phyloP scores from a whole-genome alignment of 2,888 invertebrate species.

The Caenorhabditis angaria region DNA sequence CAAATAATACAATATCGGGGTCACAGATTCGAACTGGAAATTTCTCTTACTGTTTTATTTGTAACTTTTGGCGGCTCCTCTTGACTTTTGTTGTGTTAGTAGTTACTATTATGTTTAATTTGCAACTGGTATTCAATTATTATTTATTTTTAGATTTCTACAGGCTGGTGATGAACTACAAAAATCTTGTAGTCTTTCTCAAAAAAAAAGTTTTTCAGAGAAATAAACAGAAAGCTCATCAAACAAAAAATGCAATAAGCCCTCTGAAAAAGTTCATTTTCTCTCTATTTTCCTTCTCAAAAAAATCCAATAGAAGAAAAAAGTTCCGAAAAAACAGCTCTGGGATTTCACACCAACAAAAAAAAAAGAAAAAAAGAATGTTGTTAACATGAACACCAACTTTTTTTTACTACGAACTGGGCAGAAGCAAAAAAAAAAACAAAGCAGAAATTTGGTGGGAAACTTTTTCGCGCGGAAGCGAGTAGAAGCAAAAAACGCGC shows the following conservation, averaged over 20 bases:
- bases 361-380: neutral
- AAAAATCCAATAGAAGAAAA: conserved; percentile 6
- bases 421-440: neutral
- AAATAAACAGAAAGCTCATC: neutral
- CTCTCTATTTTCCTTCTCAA: too few species aligned
- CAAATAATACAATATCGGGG: conserved; percentile 4
- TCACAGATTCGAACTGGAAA: neutral
- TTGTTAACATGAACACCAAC: neutral
- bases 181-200: too few species aligned
- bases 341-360: neutral
- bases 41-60: too few species aligned
- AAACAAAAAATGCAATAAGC: neutral
- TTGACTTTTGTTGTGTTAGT: conserved; percentile 2
- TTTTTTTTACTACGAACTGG: too few species aligned
- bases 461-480: neutral
- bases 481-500: conserved; percentile 1
- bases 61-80: neutral
- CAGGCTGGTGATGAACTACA: too few species aligned
- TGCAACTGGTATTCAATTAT: neutral
- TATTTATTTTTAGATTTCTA: too few species aligned
- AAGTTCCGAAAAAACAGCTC: neutral
- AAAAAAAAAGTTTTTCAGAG: neutral
- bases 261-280: neutral
- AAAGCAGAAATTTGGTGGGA: neutral
- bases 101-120: conserved; percentile 1